phyloP scores from a whole-genome alignment of 2,113 vertebrate species.

The Gnathonemus longibarbis region DNA sequence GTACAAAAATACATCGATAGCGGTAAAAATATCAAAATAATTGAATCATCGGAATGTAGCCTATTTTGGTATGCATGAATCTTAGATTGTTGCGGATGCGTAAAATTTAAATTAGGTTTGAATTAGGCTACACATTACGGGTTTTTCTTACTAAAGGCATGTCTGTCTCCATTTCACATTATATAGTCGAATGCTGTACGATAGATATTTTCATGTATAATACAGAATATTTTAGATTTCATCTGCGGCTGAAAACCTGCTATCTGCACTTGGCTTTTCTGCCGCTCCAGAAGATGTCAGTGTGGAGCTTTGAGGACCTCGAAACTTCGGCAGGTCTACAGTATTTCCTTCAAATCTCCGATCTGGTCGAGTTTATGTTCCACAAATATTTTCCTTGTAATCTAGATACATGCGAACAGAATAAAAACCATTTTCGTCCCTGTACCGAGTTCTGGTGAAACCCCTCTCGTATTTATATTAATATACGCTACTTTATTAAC shows the following conservation, averaged over 20 bases:
- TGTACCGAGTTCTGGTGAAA: slow-evolving; percentile 42
- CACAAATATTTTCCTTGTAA: slow-evolving; percentile 70
- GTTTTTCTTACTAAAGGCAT: neutral
- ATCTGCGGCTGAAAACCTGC: neutral
- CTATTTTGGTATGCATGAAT: neutral
- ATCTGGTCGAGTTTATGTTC: slow-evolving; percentile 57
- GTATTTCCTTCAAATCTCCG: slow-evolving; percentile 54
- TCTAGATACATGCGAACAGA: slow-evolving; percentile 56
- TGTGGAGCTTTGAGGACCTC: slow-evolving; percentile 49
- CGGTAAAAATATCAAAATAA: neutral
- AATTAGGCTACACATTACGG: neutral
- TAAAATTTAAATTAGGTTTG: neutral
- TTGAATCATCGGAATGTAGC: neutral
- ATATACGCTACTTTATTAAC: slow-evolving; percentile 10
- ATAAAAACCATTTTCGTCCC: slow-evolving; percentile 40
- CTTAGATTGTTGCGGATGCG: neutral
- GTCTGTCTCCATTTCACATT: neutral
- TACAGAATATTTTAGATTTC: neutral
- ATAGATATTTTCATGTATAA: neutral
- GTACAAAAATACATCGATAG: neutral
- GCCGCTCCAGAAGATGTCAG: slow-evolving; percentile 66
- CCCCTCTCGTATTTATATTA: slow-evolving; percentile 27
- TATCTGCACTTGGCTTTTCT: neutral
- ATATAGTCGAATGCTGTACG: neutral
- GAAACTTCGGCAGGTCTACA: slow-evolving; percentile 53